Conservation (phyloP, 2,113 vertebrate species). For the Paedocypris sp. region DNA sequence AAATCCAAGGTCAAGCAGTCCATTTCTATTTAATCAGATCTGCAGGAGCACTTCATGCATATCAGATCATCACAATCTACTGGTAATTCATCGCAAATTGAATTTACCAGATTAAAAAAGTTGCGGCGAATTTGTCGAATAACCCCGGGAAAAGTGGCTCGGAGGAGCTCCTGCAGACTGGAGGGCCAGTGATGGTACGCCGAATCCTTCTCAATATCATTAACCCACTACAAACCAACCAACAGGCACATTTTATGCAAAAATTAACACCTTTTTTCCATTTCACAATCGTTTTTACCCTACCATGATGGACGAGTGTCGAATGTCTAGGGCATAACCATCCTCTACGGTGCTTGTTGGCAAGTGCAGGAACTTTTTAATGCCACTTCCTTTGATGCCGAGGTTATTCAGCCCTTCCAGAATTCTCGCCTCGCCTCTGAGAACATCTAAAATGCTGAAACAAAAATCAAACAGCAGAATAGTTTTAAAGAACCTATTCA, state of each 20-base stretch:
- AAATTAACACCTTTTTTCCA: background rate
- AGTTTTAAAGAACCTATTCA: too few species aligned
- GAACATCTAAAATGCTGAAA: slow-evolving; percentile 68
- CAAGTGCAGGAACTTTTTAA: slow-evolving; percentile 70
- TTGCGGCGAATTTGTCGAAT: slow-evolving; percentile 81
- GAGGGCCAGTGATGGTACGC: slow-evolving; percentile 76
- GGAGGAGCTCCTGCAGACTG: slow-evolving; percentile 76
- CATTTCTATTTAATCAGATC: too few species aligned
- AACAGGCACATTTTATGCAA: background rate
- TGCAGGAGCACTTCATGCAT: too few species aligned
- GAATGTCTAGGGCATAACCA: slow-evolving; percentile 79
- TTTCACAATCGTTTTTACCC: slow-evolving; percentile 37
- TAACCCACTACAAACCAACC: slow-evolving; percentile 72
- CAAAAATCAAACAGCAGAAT: too few species aligned
- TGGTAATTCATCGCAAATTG: background rate
- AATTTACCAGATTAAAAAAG: slow-evolving; percentile 85
- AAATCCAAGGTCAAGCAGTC: too few species aligned
- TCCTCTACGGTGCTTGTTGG: slow-evolving; percentile 57
- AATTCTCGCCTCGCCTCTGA: slow-evolving; percentile 75
- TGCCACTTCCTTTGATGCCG: slow-evolving; percentile 67
- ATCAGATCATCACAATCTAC: too few species aligned
- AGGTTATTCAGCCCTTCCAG: slow-evolving; percentile 81
- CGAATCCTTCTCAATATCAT: slow-evolving; percentile 82
- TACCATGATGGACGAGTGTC: slow-evolving; percentile 79
- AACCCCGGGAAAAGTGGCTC: slow-evolving; percentile 72